These are phyloP conservation scores for Pteria penguin DNA, from an alignment of 2,888 invertebrate species.

Conservation along the genomic window DNA sequence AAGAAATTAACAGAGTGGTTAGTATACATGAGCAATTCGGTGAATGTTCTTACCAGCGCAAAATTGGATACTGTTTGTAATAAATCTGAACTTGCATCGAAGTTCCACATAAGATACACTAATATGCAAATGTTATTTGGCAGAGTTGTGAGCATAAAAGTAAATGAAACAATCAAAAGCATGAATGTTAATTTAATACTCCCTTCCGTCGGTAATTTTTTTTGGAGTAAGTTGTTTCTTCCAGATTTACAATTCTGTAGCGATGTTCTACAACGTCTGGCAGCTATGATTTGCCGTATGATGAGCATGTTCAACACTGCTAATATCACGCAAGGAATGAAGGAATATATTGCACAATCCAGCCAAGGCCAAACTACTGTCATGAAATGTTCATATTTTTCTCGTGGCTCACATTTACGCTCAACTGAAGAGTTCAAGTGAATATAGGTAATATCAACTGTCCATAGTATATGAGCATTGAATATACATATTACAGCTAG, in stretches of 20 bases:
- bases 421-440: conserved; percentile 3
- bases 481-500: conserved; percentile 61
- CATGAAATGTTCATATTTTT: conserved; percentile 51
- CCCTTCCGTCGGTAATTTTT: conserved; percentile 54
- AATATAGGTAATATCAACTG: conserved; percentile 53
- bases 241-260: conserved; percentile 48
- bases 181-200: conserved; percentile 73
- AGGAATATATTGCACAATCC: conserved; percentile 76
- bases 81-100: conserved; percentile 39
- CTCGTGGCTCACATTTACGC: conserved; percentile 56
- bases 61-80: conserved; percentile 50
- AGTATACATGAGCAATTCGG: conserved; percentile 76
- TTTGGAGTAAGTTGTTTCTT: conserved; percentile 34
- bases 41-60: conserved; percentile 66
- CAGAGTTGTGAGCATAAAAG: conserved; percentile 76
- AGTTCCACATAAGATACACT: conserved; percentile 48
- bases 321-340: conserved; percentile 74
- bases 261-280: conserved; percentile 50
- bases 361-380: conserved; percentile 77
- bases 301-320: conserved; percentile 75
- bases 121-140: conserved; percentile 74
- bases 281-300: conserved; percentile 70
- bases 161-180: conserved; percentile 76
- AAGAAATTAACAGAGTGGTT: conserved; percentile 68
- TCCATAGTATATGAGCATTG: conserved; percentile 76